Conservation (phyloP, 1,140 invertebrate species). For the Atta texana region DNA sequence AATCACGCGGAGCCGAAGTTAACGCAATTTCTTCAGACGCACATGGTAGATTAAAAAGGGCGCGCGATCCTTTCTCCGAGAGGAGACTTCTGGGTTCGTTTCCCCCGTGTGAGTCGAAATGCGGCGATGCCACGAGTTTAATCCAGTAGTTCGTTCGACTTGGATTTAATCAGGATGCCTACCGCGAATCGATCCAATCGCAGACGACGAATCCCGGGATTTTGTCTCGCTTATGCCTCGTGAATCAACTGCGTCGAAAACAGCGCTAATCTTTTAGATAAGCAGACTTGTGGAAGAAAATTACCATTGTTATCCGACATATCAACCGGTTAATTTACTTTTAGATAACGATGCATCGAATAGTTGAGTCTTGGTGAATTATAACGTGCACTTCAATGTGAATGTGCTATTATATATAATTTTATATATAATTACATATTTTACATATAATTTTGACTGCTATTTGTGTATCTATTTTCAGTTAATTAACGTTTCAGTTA, state of each 20-base stretch:
- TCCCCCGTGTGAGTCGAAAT: neutral
- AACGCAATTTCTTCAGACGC: slow-evolving; percentile 62
- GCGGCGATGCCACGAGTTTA: slow-evolving; percentile 46
- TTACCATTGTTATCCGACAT: neutral
- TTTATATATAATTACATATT: too few species aligned
- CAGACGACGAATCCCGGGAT: neutral
- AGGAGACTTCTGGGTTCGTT: neutral
- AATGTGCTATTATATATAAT: neutral
- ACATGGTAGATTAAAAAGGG: slow-evolving; percentile 51
- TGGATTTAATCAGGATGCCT: slow-evolving; percentile 61
- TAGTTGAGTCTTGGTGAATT: neutral
- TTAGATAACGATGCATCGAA: neutral
- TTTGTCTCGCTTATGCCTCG: slow-evolving; percentile 11
- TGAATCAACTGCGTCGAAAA: slow-evolving; percentile 16
- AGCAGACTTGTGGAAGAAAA: neutral
- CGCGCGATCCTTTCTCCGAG: slow-evolving; percentile 9
- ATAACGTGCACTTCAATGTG: too few species aligned
- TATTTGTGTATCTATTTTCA: neutral
- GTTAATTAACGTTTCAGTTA: neutral
- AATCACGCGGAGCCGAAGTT: slow-evolving; percentile 16
- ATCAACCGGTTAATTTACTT: neutral
- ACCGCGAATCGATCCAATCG: slow-evolving; percentile 51
- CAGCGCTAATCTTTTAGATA: slow-evolving; percentile 5
- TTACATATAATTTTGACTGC: neutral
- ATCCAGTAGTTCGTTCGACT: slow-evolving; percentile 37